These are phyloP conservation scores for Diphyllodes magnificus DNA, from an alignment of 2,113 vertebrate species.

Conservation along the genomic window DNA sequence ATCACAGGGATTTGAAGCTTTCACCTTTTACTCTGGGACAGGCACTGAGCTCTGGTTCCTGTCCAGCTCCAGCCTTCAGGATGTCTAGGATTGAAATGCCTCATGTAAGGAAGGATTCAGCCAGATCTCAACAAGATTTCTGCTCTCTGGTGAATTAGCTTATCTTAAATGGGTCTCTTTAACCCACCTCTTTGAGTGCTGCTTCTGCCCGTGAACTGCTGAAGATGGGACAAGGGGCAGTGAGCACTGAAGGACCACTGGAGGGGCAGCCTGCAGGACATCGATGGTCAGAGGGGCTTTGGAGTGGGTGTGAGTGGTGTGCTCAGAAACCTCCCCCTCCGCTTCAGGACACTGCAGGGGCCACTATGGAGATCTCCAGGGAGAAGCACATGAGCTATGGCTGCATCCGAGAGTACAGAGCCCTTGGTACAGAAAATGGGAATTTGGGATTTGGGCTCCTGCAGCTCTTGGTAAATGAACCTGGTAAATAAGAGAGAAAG, in stretches of 20 bases:
- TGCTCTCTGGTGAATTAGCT: neutral
- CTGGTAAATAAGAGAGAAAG: neutral
- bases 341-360: neutral
- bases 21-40: neutral
- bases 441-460: neutral
- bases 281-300: neutral
- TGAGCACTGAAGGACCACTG: neutral
- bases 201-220: neutral
- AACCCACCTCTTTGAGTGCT: neutral
- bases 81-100: neutral
- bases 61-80: neutral
- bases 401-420: neutral
- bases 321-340: neutral
- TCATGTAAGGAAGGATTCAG: neutral
- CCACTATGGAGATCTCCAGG: neutral
- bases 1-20: neutral
- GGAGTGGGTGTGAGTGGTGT: neutral
- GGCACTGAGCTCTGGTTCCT: neutral
- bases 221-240: neutral
- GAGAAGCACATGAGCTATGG: neutral
- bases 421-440: neutral
- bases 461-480: neutral
- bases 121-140: neutral
- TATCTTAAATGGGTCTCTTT: neutral
- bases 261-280: neutral